Percentiles rank a stretch among this genome's conserved stretches.
Conservation (phyloP, 2,797 vertebrate species). For the Geotrypetes seraphini region DNA sequence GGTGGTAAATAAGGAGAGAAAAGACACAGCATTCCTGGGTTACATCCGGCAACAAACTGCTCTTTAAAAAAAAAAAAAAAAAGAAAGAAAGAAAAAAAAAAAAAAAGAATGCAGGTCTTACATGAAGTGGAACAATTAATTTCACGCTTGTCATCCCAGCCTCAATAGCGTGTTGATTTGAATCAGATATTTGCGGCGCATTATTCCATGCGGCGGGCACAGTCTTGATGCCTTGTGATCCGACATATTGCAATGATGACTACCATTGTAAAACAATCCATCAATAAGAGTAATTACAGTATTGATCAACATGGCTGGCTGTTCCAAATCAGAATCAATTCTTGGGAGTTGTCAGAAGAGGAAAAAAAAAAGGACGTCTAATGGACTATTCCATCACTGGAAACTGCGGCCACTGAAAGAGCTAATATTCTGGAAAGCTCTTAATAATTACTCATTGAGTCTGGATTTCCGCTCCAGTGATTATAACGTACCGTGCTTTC, state of each 20-base stretch:
- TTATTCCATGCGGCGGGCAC: slow-evolving; percentile 48
- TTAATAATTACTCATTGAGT: slow-evolving; percentile 68
- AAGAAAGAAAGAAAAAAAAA: slow-evolving; percentile 83
- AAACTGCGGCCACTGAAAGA: slow-evolving; percentile 43
- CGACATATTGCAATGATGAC: slow-evolving; percentile 44
- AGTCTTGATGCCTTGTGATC: slow-evolving; percentile 45
- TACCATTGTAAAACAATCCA: slow-evolving; percentile 67
- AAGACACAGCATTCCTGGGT: slow-evolving; percentile 36
- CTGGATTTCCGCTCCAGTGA: slow-evolving; percentile 54
- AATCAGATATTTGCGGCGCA: slow-evolving; percentile 71
- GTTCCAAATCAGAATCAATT: slow-evolving; percentile 69
- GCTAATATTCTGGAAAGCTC: slow-evolving; percentile 65
- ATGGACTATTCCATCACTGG: slow-evolving; percentile 67
- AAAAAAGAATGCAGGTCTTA: slow-evolving; percentile 76
- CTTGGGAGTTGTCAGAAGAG: slow-evolving; percentile 49
- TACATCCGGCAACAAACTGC: slow-evolving; percentile 72
- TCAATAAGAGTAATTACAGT: slow-evolving; percentile 73
- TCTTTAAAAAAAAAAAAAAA: slow-evolving; percentile 83
- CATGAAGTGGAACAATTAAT: slow-evolving; percentile 96
- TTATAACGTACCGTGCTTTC: slow-evolving; percentile 40
- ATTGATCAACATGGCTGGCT: slow-evolving; percentile 64
- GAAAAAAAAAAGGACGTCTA: slow-evolving; percentile 64
- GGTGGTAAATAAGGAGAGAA: slow-evolving; percentile 40
- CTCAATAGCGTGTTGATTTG: slow-evolving; percentile 80
- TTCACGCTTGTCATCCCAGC: slow-evolving; percentile 87